Evolutionary conservation across 2,113 vertebrate genomes (phyloP).

Genomic region (Chaetodon trifascialis): DNA sequence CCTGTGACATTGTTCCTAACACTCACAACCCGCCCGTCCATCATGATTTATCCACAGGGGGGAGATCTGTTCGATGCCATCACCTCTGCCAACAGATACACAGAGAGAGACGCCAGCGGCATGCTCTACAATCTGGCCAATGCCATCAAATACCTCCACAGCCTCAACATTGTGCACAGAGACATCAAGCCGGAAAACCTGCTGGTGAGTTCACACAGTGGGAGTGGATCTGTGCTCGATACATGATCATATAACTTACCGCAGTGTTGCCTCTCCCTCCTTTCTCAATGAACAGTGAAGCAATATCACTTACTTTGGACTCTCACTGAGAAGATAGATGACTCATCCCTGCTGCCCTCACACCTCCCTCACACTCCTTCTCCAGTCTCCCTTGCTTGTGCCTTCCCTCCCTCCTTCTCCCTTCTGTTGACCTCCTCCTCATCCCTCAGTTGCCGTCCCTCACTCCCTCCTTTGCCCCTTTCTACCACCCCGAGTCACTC

Average conservation of each 20-base stretch:
- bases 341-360: slow-evolving; percentile 68
- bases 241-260: slow-evolving; percentile 11
- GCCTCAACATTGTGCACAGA: slow-evolving; percentile 97
- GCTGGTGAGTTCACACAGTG: slow-evolving; percentile 89
- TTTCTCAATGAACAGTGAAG: slow-evolving; percentile 63
- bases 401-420: slow-evolving; percentile 16
- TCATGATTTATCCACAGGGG: slow-evolving; percentile 84
- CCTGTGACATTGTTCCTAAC: not conserved
- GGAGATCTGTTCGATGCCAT: slow-evolving; percentile 99
- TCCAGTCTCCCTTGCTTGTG: slow-evolving; percentile 29
- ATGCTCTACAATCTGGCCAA: slow-evolving; percentile 98
- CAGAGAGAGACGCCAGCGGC: slow-evolving; percentile 95
- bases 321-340: slow-evolving; percentile 46
- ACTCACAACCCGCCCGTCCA: not conserved
- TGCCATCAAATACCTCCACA: slow-evolving; percentile 98
- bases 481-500: not conserved
- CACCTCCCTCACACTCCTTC: slow-evolving; percentile 56
- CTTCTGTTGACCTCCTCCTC: slow-evolving; percentile 29
- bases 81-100: slow-evolving; percentile 98
- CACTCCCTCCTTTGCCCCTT: not conserved
- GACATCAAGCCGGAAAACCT: slow-evolving; percentile 99
- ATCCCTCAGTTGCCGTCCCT: not conserved
- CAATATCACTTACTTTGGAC: slow-evolving; percentile 46
- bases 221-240: not conserved
- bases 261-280: not conserved